Conservation (phyloP, 2,113 vertebrate species). For the Albula glossodonta region DNA sequence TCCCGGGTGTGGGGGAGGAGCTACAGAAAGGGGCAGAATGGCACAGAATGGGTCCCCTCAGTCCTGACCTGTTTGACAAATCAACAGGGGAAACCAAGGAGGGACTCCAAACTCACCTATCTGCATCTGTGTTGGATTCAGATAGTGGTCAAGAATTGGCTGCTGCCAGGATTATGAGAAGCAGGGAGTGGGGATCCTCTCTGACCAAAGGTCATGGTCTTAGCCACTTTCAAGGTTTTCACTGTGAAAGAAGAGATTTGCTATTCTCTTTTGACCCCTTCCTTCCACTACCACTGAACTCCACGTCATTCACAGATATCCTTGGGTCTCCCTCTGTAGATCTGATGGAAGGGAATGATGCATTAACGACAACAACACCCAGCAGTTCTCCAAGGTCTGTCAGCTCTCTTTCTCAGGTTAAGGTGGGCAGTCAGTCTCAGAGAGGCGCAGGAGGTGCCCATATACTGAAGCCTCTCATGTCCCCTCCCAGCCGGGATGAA, state of each 20-base stretch:
- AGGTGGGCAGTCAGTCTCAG: slow-evolving; percentile 76
- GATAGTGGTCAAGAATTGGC: slow-evolving; percentile 68
- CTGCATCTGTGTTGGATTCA: slow-evolving; percentile 65
- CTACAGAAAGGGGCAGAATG: slow-evolving; percentile 64
- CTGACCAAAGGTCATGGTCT: slow-evolving; percentile 72
- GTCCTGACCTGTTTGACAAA: slow-evolving; percentile 85
- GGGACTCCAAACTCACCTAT: slow-evolving; percentile 62
- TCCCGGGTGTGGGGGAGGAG: slow-evolving; percentile 62
- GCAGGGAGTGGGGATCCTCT: slow-evolving; percentile 71
- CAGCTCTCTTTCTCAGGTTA: slow-evolving; percentile 88
- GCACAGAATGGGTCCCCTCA: slow-evolving; percentile 65
- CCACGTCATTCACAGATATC: slow-evolving; percentile 78
- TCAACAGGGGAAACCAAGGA: slow-evolving; percentile 68
- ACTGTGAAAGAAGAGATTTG: slow-evolving; percentile 81
- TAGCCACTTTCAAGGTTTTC: slow-evolving; percentile 87
- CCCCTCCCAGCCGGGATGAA: slow-evolving; percentile 93
- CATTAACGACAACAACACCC: slow-evolving; percentile 84
- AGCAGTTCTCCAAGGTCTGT: slow-evolving; percentile 91
- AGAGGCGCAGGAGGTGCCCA: slow-evolving; percentile 76
- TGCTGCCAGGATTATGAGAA: slow-evolving; percentile 65
- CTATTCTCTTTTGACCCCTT: slow-evolving; percentile 71
- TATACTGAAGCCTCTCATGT: slow-evolving; percentile 96
- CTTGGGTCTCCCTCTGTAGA: slow-evolving; percentile 85
- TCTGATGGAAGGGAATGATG: slow-evolving; percentile 77
- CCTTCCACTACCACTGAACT: slow-evolving; percentile 75